Evolutionary conservation across 2,797 vertebrate genomes (phyloP), one percentile per base, ranked within the genome.

Genomic region (Anguilla megastoma): DNA sequence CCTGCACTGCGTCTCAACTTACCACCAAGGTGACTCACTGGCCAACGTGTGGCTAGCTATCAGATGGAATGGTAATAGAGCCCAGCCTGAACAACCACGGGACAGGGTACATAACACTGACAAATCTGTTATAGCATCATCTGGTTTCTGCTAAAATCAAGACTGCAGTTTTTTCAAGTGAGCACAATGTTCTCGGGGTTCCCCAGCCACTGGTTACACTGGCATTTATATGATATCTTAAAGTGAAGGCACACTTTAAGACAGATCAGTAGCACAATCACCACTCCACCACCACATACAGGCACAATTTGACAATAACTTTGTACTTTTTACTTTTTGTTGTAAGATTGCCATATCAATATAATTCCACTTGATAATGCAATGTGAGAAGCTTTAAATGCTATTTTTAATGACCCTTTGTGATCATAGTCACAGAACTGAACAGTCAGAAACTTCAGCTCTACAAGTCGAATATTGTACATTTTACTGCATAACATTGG

Each of bases 1-100:
- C 58, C 83, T 63, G 84, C 84, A n/a, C 8, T 58, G 30, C 14
- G 33, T 85, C 60, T 63, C 84, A 85, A 24, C 48, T 82, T 82
- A 50, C 41, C 3, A 0, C 79, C 10, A 50, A 45, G 45, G 18
- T n/a, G 45, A 48, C 5, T 82, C 79, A 82, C 79, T 18, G 33
- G 79, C 4, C 24, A 82, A 50, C n/a, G 7, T 82, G 79, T 24
- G 24, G 21, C 74, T 41, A 16, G 33, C 14, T 45, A 50, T 50
- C 79, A 3, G 79, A 82, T 50, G 79, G 76, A 50, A 48, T 48
- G 45, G 21, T 48, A 82, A 48, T 7, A 50, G 79, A 82, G 21
- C 36, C 41, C 1, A 82, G 79, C 41, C 41, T 50, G 48, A 82
- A 24, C 41, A 48, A 80, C 79, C 21, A n/a, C 21, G 6, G 45